Percentiles rank a stretch among this genome's conserved stretches.
Evolutionary conservation across 2,888 invertebrate species (phyloP).

Genomic region (Chaitophorus viminalis): DNA sequence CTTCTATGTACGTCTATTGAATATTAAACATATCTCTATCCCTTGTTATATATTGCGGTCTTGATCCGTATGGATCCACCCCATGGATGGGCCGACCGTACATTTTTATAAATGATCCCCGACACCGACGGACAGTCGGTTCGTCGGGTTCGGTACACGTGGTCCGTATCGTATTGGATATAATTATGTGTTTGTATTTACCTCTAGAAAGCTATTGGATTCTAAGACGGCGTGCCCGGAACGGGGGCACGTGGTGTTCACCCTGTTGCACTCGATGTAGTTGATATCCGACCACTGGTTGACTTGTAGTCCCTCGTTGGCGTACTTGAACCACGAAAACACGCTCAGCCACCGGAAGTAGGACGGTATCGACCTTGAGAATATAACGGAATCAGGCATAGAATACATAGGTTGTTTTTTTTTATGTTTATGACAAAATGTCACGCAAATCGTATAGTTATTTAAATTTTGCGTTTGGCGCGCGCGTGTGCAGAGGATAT

Average conservation of each 20-base stretch:
- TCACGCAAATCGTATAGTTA: too few species aligned
- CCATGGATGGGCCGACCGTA: too few species aligned
- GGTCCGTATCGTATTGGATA: too few species aligned
- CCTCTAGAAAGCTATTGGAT: slow-evolving; percentile 81
- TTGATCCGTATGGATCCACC: too few species aligned
- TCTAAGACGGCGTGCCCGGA: slow-evolving; percentile 82
- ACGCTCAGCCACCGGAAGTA: slow-evolving; percentile 89
- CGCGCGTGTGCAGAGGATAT: neutral
- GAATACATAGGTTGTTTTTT: too few species aligned
- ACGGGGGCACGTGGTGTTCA: slow-evolving; percentile 81
- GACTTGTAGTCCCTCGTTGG: slow-evolving; percentile 86
- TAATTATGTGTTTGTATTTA: slow-evolving; percentile 66
- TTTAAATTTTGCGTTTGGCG: neutral
- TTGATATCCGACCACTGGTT: slow-evolving; percentile 89
- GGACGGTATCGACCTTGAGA: slow-evolving; percentile 79
- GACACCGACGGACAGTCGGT: too few species aligned
- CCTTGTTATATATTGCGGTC: too few species aligned
- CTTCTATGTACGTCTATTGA: too few species aligned
- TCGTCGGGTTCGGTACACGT: too few species aligned
- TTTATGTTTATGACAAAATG: too few species aligned
- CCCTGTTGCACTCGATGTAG: slow-evolving; percentile 78
- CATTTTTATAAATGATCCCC: too few species aligned
- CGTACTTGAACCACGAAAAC: slow-evolving; percentile 92
- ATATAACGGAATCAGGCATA: slow-evolving; percentile 40
- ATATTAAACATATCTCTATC: too few species aligned